Conservation (phyloP, 1,140 invertebrate species). For the Drosophila teissieri region DNA sequence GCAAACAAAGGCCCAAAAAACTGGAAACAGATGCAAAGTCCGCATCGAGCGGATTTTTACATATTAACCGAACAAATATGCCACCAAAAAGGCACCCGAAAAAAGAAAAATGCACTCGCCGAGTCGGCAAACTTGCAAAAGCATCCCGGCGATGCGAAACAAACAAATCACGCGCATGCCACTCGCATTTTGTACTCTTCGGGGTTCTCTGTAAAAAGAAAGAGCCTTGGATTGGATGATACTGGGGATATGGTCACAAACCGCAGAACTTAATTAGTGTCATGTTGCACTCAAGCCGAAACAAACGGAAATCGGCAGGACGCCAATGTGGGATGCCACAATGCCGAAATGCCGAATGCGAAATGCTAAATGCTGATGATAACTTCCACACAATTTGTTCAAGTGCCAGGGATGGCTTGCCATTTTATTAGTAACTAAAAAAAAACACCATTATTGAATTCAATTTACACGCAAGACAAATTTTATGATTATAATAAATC, state of each 20-base stretch:
- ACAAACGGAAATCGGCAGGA: conserved; percentile 76
- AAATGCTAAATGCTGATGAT: conserved; percentile 23
- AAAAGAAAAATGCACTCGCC: conserved; percentile 37
- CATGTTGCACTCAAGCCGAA: conserved; percentile 70
- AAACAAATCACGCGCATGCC: conserved; percentile 70
- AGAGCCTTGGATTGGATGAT: background rate
- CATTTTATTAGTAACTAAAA: too few relatives aligned
- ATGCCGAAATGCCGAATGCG: background rate
- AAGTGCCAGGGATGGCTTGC: conserved; percentile 25
- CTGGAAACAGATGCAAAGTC: conserved; percentile 2
- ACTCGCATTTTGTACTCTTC: conserved; percentile 9
- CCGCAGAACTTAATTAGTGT: conserved; percentile 81
- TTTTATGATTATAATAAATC: background rate
- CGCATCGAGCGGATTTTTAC: conserved; percentile 56
- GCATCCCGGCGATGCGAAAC: conserved; percentile 17
- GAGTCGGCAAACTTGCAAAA: conserved; percentile 72
- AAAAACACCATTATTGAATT: background rate
- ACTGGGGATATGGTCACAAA: conserved; percentile 21
- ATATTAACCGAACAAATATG: conserved; percentile 79
- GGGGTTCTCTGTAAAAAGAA: background rate
- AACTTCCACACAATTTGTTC: conserved; percentile 59
- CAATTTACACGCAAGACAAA: background rate
- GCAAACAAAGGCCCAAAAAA: conserved; percentile 31
- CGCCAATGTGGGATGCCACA: conserved; percentile 44
- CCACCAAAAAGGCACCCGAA: conserved; percentile 50